phyloP scores from a whole-genome alignment of 2,797 vertebrate species.

The Eulemur coronatus region DNA sequence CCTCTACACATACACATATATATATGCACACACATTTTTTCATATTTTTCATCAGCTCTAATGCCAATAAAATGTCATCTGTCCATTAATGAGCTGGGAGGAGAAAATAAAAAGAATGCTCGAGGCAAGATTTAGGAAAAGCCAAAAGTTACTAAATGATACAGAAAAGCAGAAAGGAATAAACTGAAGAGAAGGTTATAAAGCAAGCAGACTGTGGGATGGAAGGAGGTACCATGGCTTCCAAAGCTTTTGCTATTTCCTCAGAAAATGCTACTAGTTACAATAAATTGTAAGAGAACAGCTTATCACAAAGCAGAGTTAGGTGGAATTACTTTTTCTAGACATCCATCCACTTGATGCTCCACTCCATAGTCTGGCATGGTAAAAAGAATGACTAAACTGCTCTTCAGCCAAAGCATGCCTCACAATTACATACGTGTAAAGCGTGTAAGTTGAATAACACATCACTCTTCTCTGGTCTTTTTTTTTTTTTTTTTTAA shows the following conservation, averaged over 20 bases:
- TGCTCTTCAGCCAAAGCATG: neutral
- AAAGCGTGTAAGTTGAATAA: neutral
- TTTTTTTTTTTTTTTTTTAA: neutral
- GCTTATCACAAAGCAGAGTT: constrained; percentile 26
- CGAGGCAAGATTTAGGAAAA: neutral
- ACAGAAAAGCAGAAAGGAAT: neutral
- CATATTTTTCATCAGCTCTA: neutral
- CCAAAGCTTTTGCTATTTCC: neutral
- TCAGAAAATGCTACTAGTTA: constrained; percentile 27
- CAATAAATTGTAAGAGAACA: neutral
- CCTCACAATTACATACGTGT: neutral
- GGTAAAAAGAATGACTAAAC: neutral
- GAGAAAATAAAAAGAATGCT: neutral
- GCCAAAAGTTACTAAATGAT: neutral
- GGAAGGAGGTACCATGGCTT: neutral
- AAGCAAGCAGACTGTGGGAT: neutral
- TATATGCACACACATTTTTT: neutral
- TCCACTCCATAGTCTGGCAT: neutral
- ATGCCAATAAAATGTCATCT: neutral
- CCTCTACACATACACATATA: neutral
- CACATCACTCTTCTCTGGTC: neutral
- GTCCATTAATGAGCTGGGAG: neutral
- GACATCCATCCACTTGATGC: neutral
- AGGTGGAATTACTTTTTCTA: neutral
- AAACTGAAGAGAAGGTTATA: neutral